Evolutionary conservation across 2,113 vertebrate genomes (phyloP).

Genomic region (Alligator mississippiensis): DNA sequence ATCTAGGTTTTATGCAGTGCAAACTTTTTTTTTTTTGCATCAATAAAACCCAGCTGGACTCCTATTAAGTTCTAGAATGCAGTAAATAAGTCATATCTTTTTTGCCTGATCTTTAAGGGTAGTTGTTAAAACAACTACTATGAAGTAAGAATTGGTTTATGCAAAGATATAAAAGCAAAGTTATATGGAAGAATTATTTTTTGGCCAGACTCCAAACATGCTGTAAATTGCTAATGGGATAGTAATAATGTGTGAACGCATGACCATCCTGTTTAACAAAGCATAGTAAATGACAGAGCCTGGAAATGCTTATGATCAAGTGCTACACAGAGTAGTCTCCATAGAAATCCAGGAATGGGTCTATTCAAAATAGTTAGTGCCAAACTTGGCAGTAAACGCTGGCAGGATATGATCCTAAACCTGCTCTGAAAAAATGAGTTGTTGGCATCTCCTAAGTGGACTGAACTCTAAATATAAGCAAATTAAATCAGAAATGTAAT

Average conservation of each 20-base stretch:
- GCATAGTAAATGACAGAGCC: not conserved
- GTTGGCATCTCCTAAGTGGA: rapidly evolving
- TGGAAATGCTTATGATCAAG: not conserved
- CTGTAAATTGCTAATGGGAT: not conserved
- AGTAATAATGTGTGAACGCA: constrained; percentile 12
- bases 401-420: rapidly evolving
- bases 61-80: not conserved
- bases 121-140: constrained; percentile 13
- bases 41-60: not conserved
- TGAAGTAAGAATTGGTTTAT: constrained; percentile 18
- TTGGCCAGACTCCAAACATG: constrained; percentile 33
- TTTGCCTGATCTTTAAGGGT: not conserved
- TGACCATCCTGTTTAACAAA: not conserved
- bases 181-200: not conserved
- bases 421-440: rapidly evolving
- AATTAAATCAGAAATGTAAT: rapidly evolving
- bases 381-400: rapidly evolving
- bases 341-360: not conserved
- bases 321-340: rapidly evolving
- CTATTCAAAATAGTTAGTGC: rapidly evolving
- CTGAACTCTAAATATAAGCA: rapidly evolving
- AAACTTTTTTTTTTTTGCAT: not conserved
- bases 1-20: not conserved
- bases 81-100: not conserved
- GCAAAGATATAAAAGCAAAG: constrained; percentile 3